Conservation (phyloP, 1,140 invertebrate genomes). For the Nephotettix cincticeps region DNA sequence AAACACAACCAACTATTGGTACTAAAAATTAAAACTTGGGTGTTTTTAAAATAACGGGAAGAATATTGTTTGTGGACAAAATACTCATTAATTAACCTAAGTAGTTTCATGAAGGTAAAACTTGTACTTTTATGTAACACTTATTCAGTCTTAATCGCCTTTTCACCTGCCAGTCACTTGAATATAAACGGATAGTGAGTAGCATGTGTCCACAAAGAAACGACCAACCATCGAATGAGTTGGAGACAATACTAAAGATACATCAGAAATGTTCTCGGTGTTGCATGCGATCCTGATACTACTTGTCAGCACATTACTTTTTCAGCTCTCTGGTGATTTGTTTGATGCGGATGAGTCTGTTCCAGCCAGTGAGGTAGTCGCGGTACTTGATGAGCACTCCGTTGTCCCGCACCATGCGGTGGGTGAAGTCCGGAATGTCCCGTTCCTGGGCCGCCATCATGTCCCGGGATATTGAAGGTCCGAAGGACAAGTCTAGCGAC, state of each 20-base stretch:
- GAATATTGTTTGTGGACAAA: no score
- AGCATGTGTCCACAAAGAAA: not conserved
- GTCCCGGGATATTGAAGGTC: slow-evolving; percentile 43
- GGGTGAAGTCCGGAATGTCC: slow-evolving; percentile 47
- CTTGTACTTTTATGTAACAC: not conserved
- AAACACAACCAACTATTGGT: no score
- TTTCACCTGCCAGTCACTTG: not conserved
- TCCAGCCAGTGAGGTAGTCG: slow-evolving; percentile 39
- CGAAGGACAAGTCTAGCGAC: slow-evolving; percentile 40
- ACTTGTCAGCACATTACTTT: slow-evolving; percentile 14
- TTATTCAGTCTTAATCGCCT: not conserved
- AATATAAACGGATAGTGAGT: not conserved
- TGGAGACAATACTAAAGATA: not conserved
- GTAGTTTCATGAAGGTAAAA: no score
- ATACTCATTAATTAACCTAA: not conserved
- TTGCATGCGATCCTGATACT: not conserved
- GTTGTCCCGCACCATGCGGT: slow-evolving; percentile 50
- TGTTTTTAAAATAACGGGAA: no score
- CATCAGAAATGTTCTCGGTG: not conserved
- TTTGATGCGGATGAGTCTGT: slow-evolving; percentile 8
- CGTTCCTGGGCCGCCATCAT: slow-evolving; percentile 48
- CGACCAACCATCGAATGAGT: not conserved
- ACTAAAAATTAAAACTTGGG: no score
- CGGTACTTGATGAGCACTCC: slow-evolving; percentile 51
- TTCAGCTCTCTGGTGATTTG: slow-evolving; percentile 5